Percentiles rank a stretch among this genome's conserved stretches.
phyloP scores from a whole-genome alignment of 2,113 vertebrate genomes.

The Macroglossus sobrinus region DNA sequence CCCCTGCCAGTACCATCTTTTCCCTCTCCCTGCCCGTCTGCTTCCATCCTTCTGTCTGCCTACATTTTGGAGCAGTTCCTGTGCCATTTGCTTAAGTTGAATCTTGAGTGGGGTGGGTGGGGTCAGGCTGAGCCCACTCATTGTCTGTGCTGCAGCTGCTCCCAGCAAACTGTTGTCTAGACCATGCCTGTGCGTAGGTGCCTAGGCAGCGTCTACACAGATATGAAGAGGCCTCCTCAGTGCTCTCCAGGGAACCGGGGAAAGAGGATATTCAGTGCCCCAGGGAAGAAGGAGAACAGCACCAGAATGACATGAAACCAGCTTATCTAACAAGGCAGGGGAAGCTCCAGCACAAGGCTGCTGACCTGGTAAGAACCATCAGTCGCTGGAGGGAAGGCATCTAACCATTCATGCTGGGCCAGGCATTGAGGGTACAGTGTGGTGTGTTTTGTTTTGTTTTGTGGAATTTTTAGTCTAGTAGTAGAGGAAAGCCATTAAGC shows the following conservation, averaged over 20 bases:
- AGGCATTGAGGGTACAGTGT: too few species aligned
- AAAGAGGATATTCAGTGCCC: neutral
- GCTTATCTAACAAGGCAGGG: neutral
- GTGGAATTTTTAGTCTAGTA: neutral
- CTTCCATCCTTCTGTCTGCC: conserved; percentile 22
- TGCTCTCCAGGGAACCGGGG: conserved; percentile 41
- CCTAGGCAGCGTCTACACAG: neutral
- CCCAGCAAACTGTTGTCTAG: conserved; percentile 62
- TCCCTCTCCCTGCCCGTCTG: conserved; percentile 50
- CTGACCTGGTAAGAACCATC: neutral
- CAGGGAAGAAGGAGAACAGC: neutral
- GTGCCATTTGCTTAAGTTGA: neutral
- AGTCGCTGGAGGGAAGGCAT: neutral
- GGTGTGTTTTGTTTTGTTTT: neutral
- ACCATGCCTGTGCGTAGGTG: neutral
- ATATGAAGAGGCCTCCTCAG: neutral
- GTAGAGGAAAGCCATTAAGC: neutral
- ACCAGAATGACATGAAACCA: neutral
- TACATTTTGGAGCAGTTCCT: conserved; percentile 53
- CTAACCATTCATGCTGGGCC: neutral
- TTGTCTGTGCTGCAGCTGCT: conserved; percentile 46
- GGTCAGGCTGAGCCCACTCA: conserved; percentile 51
- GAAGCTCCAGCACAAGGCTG: neutral
- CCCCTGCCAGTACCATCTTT: neutral
- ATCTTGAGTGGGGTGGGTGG: conserved; percentile 34